These are phyloP conservation scores for Astropecten irregularis DNA, from an alignment of 53 echinoderm and acorn worm genomes.

Conservation along the genomic window DNA sequence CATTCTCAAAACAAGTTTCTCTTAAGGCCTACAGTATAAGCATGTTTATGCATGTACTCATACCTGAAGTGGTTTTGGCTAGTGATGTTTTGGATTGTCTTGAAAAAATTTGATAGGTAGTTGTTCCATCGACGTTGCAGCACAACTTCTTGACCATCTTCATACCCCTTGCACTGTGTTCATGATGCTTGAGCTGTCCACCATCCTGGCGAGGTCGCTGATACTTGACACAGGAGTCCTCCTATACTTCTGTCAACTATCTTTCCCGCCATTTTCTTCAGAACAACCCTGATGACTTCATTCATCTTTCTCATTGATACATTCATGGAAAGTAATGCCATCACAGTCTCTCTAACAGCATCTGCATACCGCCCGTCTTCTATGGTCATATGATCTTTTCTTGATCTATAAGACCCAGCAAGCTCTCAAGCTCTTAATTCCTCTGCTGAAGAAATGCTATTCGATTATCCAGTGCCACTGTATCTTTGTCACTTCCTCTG, in stretches of 20 bases:
- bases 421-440: no score
- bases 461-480: no score
- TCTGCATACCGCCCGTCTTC: no score
- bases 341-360: no score
- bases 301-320: slow-evolving; percentile 25
- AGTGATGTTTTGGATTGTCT: slow-evolving; percentile 4
- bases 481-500: no score
- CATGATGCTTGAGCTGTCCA: slow-evolving; percentile 1
- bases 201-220: slow-evolving; percentile 26
- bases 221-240: slow-evolving; percentile 20
- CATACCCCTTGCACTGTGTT: not conserved
- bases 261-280: slow-evolving; percentile 47
- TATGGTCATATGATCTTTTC: no score
- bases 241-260: slow-evolving; percentile 3
- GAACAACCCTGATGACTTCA: slow-evolving; percentile 32
- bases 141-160: not conserved
- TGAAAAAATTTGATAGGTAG: not conserved
- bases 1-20: no score
- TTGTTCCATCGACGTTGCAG: not conserved
- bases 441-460: no score
- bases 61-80: not conserved
- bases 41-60: no score
- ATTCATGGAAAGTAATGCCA: slow-evolving; percentile 54
- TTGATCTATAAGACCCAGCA: no score
- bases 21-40: no score